phyloP scores from a whole-genome alignment of 2,797 vertebrate genomes.

The Melanotaenia trifasciata region DNA sequence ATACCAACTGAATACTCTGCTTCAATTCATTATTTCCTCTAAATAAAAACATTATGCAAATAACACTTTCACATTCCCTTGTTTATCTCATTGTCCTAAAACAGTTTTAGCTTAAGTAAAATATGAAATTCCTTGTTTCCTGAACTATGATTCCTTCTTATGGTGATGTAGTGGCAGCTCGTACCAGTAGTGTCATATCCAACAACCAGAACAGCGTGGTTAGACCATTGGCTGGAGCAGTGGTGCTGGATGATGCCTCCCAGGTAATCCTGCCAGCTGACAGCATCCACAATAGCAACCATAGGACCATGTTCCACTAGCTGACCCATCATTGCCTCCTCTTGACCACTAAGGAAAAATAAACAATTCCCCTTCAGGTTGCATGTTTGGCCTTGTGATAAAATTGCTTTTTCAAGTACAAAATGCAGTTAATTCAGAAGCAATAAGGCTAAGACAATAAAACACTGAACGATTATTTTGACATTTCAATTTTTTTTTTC shows the following conservation, averaged over 20 bases:
- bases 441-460: not conserved
- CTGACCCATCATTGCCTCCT: conserved; percentile 87
- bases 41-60: not conserved
- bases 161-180: not conserved
- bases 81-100: conserved; percentile 10
- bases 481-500: conserved; percentile 18
- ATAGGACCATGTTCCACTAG: conserved; percentile 87
- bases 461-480: conserved; percentile 4
- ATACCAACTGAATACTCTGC: not conserved
- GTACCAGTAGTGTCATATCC: conserved; percentile 91
- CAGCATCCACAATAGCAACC: conserved; percentile 87
- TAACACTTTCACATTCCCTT: conserved; percentile 7
- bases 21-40: not conserved
- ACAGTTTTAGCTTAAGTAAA: conserved; percentile 1
- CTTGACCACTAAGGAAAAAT: conserved; percentile 78
- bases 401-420: not conserved
- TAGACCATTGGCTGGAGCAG: conserved; percentile 90
- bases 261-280: conserved; percentile 96
- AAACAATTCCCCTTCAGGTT: not conserved
- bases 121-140: not conserved
- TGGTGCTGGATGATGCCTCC: conserved; percentile 95
- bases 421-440: not conserved
- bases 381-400: not conserved
- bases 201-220: conserved; percentile 91
- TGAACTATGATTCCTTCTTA: not conserved